Evolutionary conservation across 2,113 vertebrate genomes (phyloP).

Genomic region (Callithrix jacchus): DNA sequence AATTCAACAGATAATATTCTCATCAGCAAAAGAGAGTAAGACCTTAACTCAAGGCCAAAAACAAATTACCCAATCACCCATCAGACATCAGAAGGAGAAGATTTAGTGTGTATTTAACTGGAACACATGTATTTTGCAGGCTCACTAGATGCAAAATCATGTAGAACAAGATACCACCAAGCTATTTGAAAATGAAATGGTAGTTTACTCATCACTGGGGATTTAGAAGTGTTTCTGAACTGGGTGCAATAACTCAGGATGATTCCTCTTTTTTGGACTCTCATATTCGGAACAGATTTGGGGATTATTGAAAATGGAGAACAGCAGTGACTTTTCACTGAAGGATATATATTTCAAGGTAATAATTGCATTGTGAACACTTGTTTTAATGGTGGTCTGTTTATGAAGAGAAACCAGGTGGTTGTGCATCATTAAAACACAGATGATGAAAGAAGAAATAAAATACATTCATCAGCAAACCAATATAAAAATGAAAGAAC

Average conservation of each 20-base stretch:
- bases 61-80: constrained; percentile 52
- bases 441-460: constrained; percentile 31
- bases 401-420: neutral
- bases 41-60: constrained; percentile 61
- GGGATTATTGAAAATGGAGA: neutral
- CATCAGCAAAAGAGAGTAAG: constrained; percentile 53
- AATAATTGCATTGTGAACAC: constrained; percentile 4
- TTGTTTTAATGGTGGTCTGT: constrained; percentile 6
- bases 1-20: constrained; percentile 58
- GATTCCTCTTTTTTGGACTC: neutral
- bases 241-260: neutral
- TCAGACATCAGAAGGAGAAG: constrained; percentile 53
- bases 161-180: constrained; percentile 59
- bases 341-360: neutral
- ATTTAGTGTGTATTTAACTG: constrained; percentile 72
- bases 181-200: constrained; percentile 61
- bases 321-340: neutral
- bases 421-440: constrained; percentile 28
- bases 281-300: neutral
- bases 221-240: constrained; percentile 10
- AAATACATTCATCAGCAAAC: constrained; percentile 37
- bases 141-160: constrained; percentile 70
- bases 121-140: constrained; percentile 43
- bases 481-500: constrained; percentile 49
- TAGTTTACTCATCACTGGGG: constrained; percentile 37